Evolutionary conservation across 2,888 invertebrate species (phyloP), one percentile per base, ranked within the genome.

Genomic region (Philhelius pedissequus): DNA sequence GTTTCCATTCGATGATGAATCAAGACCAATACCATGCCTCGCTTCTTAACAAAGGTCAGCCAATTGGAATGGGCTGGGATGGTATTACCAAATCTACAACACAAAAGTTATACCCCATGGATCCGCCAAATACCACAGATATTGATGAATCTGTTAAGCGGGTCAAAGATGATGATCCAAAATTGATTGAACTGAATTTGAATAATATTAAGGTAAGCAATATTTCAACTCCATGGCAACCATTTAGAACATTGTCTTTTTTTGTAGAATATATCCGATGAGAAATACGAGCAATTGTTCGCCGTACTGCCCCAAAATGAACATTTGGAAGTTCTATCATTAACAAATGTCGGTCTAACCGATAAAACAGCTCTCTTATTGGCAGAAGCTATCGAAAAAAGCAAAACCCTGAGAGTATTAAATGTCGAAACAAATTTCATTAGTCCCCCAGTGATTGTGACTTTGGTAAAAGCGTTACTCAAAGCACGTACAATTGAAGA

Each of bases 1-100:
- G 99, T 90, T 98, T 99, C 94, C 99, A 99, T 93, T 99, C 99
- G 86, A 99, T 99, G 97, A 97, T 99, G 96, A 99, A 99, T 92
- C 99, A 99, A 93, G 98, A 99, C 91, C 99, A 99, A 93, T 99
- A 98, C 92, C 98, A 99, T 93, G 98, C 98, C 82, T 99, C 99
- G 45, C 93, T 98, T 83, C 92, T 97, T 87, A 98, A 97, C 93
- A 97, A 97, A 92, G 97, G 96, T 27, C 97, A 97, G 90, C 97
- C 97, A 0, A 94, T 97, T 82, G 97, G 97, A 54, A 92, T 97
- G 89, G 97, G 97, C 87, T 97, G 97, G 97, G 97, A 97, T 90
- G 98, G 98, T 89, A 96, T 98, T 89, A 98, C 99, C 69, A 98
- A 98, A 93, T 96, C 98, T 75, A 96, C 97, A 88, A 96, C 96